Conservation (phyloP, 2,888 invertebrate species). For the Quadriops clusia region DNA sequence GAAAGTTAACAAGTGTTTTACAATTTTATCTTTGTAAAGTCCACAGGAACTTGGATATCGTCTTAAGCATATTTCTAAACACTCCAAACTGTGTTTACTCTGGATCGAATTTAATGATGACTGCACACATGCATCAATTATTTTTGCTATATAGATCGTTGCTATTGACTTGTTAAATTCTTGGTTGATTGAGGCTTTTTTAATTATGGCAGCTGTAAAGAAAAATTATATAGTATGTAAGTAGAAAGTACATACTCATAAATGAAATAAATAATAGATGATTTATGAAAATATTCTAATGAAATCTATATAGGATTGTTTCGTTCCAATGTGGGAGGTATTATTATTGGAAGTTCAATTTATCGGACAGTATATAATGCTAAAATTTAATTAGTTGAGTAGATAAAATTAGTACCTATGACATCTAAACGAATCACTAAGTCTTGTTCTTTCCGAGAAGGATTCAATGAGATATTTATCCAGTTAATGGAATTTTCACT, state of each 20-base stretch:
- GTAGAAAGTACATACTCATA: conserved; percentile 3
- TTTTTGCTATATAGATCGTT: conserved; percentile 12
- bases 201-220: conserved; percentile 13
- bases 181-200: conserved; percentile 11
- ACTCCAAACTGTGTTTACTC: conserved; percentile 11
- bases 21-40: conserved; percentile 14
- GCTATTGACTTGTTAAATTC: conserved; percentile 16
- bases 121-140: conserved; percentile 15
- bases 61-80: conserved; percentile 14
- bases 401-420: too few species aligned
- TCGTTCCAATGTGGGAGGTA: too few species aligned
- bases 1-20: conserved; percentile 13
- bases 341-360: too few species aligned
- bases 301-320: too few species aligned
- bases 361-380: too few species aligned
- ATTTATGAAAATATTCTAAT: too few species aligned
- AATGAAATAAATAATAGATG: too few species aligned
- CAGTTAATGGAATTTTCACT: conserved; percentile 11
- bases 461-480: conserved; percentile 12
- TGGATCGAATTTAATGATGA: conserved; percentile 5
- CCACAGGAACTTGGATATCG: conserved; percentile 15
- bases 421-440: too few species aligned
- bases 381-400: too few species aligned
- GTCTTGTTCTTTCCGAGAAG: conserved; percentile 2
- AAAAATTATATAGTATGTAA: conserved; percentile 2